Conservation (phyloP, 2,888 invertebrate genomes). For the Ischnura elegans region DNA sequence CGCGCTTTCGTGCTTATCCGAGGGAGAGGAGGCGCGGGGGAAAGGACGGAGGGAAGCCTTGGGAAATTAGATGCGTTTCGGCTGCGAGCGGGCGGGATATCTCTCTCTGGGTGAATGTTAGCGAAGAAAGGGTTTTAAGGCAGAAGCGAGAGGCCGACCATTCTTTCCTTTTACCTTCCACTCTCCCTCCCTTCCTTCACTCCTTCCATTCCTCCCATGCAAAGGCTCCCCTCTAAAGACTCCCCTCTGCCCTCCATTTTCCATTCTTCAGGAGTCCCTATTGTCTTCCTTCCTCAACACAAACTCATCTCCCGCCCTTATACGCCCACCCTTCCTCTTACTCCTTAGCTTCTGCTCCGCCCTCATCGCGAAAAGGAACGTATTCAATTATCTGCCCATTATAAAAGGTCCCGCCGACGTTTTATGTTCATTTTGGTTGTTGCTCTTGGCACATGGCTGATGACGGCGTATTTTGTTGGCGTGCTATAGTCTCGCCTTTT, state of each 20-base stretch:
- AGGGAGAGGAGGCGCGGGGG: not conserved
- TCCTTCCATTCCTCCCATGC: not conserved
- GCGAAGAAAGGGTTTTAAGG: not conserved
- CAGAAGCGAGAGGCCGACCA: not conserved
- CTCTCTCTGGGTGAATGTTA: not conserved
- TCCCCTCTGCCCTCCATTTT: not conserved
- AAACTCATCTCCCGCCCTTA: not conserved
- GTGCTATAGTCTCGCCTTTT: not conserved
- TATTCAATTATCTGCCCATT: conserved; percentile 62
- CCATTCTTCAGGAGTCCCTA: not conserved
- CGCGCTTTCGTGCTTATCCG: not conserved
- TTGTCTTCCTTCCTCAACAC: not conserved
- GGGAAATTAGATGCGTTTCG: conserved; percentile 59
- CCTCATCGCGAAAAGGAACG: not conserved
- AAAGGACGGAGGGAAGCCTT: conserved; percentile 45
- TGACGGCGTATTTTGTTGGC: conserved; percentile 20
- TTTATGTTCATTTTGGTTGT: conserved; percentile 39
- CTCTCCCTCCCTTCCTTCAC: not conserved
- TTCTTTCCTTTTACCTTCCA: conserved; percentile 16
- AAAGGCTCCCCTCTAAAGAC: not conserved
- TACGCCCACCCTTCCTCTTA: not conserved
- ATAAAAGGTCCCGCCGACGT: conserved; percentile 43
- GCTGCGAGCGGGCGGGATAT: not conserved
- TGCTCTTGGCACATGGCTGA: too few species aligned
- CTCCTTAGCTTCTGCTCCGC: not conserved